Conservation (phyloP, 1,140 invertebrate species). For the Dolichoris vasculosae region DNA sequence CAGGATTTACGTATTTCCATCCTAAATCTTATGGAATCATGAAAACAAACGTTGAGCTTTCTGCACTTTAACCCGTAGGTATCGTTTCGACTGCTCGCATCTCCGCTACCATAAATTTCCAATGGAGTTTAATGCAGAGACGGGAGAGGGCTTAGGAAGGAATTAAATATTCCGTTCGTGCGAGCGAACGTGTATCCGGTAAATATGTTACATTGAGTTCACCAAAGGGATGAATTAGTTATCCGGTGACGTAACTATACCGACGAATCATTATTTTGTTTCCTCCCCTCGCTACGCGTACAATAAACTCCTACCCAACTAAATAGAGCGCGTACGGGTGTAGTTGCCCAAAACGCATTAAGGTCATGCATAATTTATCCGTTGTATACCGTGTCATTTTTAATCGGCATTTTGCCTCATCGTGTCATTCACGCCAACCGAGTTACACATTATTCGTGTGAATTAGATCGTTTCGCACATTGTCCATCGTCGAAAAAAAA, state of each 20-base stretch:
- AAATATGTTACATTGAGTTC: neutral
- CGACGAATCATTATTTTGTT: slow-evolving; percentile 11
- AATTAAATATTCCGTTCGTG: neutral
- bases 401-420: slow-evolving; percentile 31
- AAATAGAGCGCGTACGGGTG: neutral
- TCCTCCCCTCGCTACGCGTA: neutral
- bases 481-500: too few species aligned
- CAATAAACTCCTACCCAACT: neutral
- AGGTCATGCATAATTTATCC: slow-evolving; percentile 37
- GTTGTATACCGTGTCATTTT: slow-evolving; percentile 41
- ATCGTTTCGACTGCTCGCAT: neutral
- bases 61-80: neutral
- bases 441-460: neutral
- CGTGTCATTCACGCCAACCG: neutral
- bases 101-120: neutral
- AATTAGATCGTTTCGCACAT: too few species aligned
- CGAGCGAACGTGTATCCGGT: neutral
- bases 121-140: neutral
- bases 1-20: neutral
- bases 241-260: slow-evolving; percentile 17
- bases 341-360: neutral
- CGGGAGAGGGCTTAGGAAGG: too few species aligned
- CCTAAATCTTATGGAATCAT: neutral
- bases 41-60: neutral
- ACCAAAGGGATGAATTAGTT: slow-evolving; percentile 53